Evolutionary conservation across 2,113 vertebrate genomes (phyloP), one percentile per base, ranked within the genome.

Genomic region (Tetrao urogallus): DNA sequence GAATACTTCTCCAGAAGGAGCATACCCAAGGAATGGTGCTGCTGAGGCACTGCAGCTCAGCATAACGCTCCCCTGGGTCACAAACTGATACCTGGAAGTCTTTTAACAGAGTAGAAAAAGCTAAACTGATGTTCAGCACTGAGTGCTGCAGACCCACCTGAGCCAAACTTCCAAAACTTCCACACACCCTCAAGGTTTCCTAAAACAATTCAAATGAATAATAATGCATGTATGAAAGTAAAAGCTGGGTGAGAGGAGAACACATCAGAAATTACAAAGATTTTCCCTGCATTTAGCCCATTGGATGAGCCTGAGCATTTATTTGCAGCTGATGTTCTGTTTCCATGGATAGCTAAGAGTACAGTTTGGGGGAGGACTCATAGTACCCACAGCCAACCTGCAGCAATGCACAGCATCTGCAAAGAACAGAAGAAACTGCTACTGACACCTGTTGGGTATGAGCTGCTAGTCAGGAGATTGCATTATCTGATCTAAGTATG

Each of bases 41-140:
- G 28, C 63, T 1, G 24, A 15, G 57, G 30, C 36, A 64, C 27
- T 17, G 57, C 13, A 57, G 38, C 82, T 82, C 67, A 42, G 13
- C 15, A 38, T 43, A 80, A 2, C 0, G 2, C 42, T 47, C 76
- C n/a, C 24, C 42, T 20, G 48, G 30, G 13, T 34, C 11, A 2
- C 25, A 76, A 52, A 32, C 8, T 71, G 64, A 13, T 72, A 50
- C 25, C 34, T n/a, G 18, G 50, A 19, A 47, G 2, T 5, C 13
- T 71, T 93, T 64, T 54, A 70, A 38, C n/a, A 28, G 38, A 65
- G 75, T 20, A 86, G 36, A 57, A 67, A 61, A 1, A 75, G 45
- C n/a, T 40, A 34, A 82, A 76, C 11, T 50, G 57, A 36, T 4
- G 48, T 42, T 57, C 69, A 52, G 69, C 11, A 20, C n/a, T 45